Conservation (phyloP, 2,797 vertebrate species). For the Podarcis siculus region DNA sequence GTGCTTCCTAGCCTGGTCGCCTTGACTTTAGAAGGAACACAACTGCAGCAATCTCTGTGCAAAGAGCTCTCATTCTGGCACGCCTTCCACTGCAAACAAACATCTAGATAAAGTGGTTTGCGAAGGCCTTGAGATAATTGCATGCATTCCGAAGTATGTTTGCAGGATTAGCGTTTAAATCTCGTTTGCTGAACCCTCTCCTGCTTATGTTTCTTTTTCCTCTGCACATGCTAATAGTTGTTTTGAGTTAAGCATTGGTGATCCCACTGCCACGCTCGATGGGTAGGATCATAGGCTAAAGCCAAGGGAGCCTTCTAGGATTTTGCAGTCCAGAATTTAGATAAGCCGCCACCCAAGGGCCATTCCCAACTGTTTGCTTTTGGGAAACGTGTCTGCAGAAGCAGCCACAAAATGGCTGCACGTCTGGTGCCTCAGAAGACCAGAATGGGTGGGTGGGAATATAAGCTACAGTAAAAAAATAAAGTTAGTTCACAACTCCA, state of each 20-base stretch:
- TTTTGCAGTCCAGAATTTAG: conserved; percentile 9
- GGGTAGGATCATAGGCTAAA: neutral
- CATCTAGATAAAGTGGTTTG: conserved; percentile 13
- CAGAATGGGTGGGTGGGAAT: neutral
- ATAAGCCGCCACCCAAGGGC: neutral
- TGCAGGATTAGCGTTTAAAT: neutral
- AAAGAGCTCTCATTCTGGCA: conserved; percentile 58
- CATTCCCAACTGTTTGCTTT: neutral
- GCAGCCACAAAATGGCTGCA: neutral
- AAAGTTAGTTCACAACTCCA: neutral
- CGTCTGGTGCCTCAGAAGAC: neutral
- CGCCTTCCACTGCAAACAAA: conserved; percentile 62
- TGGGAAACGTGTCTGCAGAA: neutral
- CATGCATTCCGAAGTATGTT: conserved; percentile 36
- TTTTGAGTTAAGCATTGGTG: conserved; percentile 5
- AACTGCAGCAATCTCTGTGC: conserved; percentile 58
- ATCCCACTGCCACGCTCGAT: neutral
- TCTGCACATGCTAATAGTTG: conserved; percentile 3
- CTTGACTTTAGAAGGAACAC: conserved; percentile 55
- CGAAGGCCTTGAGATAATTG: conserved; percentile 54
- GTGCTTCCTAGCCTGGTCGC: conserved; percentile 58
- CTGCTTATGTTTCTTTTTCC: neutral
- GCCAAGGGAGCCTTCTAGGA: neutral
- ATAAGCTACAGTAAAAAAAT: neutral
- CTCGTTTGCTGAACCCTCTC: conserved; percentile 12